These are phyloP conservation scores for Andricus curvator DNA, from an alignment of 2,888 invertebrate species.

Conservation along the genomic window DNA sequence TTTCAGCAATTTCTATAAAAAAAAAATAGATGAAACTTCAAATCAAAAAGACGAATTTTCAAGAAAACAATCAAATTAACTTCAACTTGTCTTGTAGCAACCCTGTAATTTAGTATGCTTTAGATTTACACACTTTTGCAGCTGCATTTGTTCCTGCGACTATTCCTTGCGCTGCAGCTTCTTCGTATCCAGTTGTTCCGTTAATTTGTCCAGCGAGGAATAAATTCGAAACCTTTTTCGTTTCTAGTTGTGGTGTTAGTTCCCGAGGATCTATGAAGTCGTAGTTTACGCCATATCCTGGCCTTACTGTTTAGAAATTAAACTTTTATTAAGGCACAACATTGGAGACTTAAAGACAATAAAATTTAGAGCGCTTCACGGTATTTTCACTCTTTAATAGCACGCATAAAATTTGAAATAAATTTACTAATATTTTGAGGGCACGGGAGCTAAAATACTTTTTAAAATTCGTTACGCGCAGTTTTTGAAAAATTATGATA, in stretches of 20 bases:
- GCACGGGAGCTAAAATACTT: too few species aligned
- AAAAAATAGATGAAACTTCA: too few species aligned
- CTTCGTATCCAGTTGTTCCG: conserved; percentile 95
- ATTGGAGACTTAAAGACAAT: background rate
- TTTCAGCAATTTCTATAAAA: too few species aligned
- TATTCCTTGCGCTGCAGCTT: conserved; percentile 94
- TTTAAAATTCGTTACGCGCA: too few species aligned
- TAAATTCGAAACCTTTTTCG: conserved; percentile 84
- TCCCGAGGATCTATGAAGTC: conserved; percentile 93
- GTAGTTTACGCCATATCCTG: conserved; percentile 91
- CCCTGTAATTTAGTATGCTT: background rate
- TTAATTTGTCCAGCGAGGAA: conserved; percentile 96
- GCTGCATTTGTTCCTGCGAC: conserved; percentile 90
- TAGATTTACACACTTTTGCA: conserved; percentile 78
- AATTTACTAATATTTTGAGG: too few species aligned
- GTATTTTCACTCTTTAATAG: too few species aligned
- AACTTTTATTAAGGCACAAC: background rate
- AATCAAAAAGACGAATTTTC: too few species aligned
- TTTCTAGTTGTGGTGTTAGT: conserved; percentile 86
- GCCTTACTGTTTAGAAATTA: conserved; percentile 57
- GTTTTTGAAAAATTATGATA: too few species aligned
- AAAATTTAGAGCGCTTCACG: too few species aligned
- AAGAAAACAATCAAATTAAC: too few species aligned
- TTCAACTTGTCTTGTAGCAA: too few species aligned
- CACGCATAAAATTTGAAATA: too few species aligned